Conservation (phyloP, 1,140 invertebrate species). For the Scaptodrosophila lebanonensis region DNA sequence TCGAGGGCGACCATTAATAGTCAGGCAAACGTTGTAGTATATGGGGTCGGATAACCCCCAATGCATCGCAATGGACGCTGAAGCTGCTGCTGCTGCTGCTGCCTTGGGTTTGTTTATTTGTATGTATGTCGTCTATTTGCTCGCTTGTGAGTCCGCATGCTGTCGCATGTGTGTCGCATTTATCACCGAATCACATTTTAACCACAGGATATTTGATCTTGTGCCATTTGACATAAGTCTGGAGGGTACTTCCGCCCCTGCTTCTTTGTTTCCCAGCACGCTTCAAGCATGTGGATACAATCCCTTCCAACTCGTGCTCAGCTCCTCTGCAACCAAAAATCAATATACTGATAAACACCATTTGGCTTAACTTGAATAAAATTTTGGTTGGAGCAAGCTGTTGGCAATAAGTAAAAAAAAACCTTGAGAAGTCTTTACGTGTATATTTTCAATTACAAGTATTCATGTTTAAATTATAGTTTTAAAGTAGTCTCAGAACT, state of each 20-base stretch:
- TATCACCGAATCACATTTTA: conserved; percentile 72
- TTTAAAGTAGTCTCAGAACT: no score
- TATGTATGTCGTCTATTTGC: neutral
- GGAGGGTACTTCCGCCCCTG: conserved; percentile 10
- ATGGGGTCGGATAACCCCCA: no score
- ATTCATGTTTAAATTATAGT: no score
- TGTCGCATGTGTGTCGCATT: conserved; percentile 58
- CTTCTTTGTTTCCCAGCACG: neutral
- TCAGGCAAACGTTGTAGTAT: no score
- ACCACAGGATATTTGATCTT: conserved; percentile 74
- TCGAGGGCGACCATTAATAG: no score
- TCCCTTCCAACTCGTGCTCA: conserved; percentile 10
- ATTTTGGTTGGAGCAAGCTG: no score
- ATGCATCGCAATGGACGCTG: no score
- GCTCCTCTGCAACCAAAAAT: conserved; percentile 33
- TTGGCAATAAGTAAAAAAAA: no score
- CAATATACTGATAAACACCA: conserved; percentile 73
- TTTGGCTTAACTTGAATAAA: no score
- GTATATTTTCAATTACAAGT: no score
- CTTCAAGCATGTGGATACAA: conserved; percentile 38
- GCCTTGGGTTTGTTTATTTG: conserved; percentile 29
- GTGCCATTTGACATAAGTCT: conserved; percentile 70
- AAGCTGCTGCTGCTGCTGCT: neutral
- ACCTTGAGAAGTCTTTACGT: no score
- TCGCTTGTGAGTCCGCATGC: no score